These are phyloP conservation scores for Spodoptera frugiperda DNA, from an alignment of 1,140 invertebrate genomes.

Conservation along the genomic window DNA sequence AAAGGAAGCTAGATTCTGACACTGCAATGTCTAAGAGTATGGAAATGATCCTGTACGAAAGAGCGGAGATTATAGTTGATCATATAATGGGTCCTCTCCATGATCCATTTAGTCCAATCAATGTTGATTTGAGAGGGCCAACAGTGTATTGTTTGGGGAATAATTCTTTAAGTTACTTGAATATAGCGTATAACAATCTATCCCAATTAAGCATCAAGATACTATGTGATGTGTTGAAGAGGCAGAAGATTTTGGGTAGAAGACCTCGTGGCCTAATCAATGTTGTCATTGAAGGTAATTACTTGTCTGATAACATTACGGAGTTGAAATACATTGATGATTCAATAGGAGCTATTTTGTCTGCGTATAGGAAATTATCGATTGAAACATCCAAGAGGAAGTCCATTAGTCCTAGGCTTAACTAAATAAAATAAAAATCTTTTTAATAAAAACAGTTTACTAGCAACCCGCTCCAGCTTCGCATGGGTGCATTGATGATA, in stretches of 20 bases:
- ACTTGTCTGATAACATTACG: slow-evolving; percentile 59
- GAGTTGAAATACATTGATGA: slow-evolving; percentile 65
- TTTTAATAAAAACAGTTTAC: too few relatives aligned
- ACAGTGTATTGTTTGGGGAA: slow-evolving; percentile 66
- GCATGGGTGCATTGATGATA: too few relatives aligned
- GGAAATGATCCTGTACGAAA: slow-evolving; percentile 46
- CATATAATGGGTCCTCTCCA: slow-evolving; percentile 58
- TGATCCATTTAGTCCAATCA: slow-evolving; percentile 62
- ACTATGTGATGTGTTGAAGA: slow-evolving; percentile 59
- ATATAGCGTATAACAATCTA: slow-evolving; percentile 71
- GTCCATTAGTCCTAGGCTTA: too few relatives aligned
- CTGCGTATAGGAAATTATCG: too few relatives aligned
- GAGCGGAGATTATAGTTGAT: slow-evolving; percentile 61
- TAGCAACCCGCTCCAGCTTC: too few relatives aligned
- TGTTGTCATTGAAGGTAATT: slow-evolving; percentile 71
- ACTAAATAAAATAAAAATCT: too few relatives aligned
- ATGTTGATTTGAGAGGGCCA: slow-evolving; percentile 55
- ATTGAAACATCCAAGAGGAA: too few relatives aligned
- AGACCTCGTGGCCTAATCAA: slow-evolving; percentile 68
- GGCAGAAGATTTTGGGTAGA: slow-evolving; percentile 61
- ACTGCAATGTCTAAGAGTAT: background rate
- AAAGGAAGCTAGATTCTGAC: slow-evolving; percentile 7
- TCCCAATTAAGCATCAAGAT: slow-evolving; percentile 65
- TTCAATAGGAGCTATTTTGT: slow-evolving; percentile 57
- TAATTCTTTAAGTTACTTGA: slow-evolving; percentile 63